Conservation (phyloP, 1,140 invertebrate genomes). For the Radopholus similis region DNA sequence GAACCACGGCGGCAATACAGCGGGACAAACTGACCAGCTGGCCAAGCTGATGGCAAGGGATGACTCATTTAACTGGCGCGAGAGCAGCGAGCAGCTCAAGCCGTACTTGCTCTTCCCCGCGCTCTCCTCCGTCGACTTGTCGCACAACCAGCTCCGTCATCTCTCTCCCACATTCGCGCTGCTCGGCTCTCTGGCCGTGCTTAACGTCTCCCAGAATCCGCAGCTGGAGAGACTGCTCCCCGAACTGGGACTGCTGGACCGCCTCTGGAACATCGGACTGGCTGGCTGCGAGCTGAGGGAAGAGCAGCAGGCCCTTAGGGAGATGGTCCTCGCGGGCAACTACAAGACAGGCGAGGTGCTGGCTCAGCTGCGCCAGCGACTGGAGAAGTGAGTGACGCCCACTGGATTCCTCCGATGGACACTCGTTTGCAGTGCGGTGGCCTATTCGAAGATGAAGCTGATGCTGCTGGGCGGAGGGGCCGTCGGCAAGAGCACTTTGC, state of each 20-base stretch:
- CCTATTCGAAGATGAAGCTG: constrained; percentile 90
- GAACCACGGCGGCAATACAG: constrained; percentile 74
- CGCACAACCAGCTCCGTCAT: constrained; percentile 61
- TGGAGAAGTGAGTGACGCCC: constrained; percentile 64
- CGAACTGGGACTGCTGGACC: constrained; percentile 84
- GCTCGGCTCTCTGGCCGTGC: constrained; percentile 80
- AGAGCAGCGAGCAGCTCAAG: not conserved
- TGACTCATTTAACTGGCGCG: not conserved
- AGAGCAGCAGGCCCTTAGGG: constrained; percentile 75
- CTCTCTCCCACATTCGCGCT: constrained; percentile 81
- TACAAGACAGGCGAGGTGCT: constrained; percentile 94
- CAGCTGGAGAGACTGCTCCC: constrained; percentile 82
- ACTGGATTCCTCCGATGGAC: not conserved
- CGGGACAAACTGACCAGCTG: no score
- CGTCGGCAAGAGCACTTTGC: constrained; percentile 85
- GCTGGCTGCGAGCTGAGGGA: constrained; percentile 76
- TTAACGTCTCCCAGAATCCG: constrained; percentile 84
- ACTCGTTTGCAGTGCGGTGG: constrained; percentile 72
- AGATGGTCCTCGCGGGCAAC: constrained; percentile 85
- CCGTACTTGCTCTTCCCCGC: constrained; percentile 60
- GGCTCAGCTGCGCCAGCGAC: constrained; percentile 78
- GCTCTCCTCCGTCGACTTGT: constrained; percentile 17
- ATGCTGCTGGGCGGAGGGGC: constrained; percentile 94
- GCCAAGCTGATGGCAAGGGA: no score
- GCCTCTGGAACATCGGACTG: constrained; percentile 92